Conservation (phyloP, 37 sponge, comb jelly and placozoan genomes). For the Mnemiopsis leidyi region DNA sequence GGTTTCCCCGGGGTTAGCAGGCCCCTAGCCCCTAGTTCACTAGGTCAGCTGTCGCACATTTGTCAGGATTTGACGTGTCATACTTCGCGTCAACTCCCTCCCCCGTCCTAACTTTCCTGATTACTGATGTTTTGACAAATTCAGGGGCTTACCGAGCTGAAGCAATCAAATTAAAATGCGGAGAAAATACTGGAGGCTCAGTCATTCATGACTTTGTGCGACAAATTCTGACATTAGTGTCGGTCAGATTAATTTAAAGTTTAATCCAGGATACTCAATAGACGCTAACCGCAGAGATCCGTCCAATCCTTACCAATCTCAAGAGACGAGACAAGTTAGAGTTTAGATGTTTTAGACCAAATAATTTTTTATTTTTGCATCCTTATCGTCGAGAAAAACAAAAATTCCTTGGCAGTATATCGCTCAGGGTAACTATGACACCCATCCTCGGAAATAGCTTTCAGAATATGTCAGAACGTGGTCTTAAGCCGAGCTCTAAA, state of each 20-base stretch:
- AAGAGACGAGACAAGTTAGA: background rate
- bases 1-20: too few species aligned
- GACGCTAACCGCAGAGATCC: background rate
- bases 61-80: background rate
- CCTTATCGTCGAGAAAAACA: too few species aligned
- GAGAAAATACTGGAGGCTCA: background rate
- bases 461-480: too few species aligned
- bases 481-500: too few species aligned
- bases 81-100: background rate
- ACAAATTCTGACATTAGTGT: background rate
- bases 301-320: too few species aligned
- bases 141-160: background rate
- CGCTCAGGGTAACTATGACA: too few species aligned
- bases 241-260: background rate
- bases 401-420: too few species aligned
- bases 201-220: background rate
- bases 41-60: background rate
- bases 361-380: too few species aligned
- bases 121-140: background rate
- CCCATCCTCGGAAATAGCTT: too few species aligned
- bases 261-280: background rate
- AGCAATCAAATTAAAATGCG: background rate
- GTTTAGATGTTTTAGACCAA: too few species aligned
- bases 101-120: background rate
- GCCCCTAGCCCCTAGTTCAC: too few species aligned